Evolutionary conservation across 2,888 invertebrate species (phyloP), one percentile per base, ranked within the genome.

Genomic region (Drosophila barbarae): DNA sequence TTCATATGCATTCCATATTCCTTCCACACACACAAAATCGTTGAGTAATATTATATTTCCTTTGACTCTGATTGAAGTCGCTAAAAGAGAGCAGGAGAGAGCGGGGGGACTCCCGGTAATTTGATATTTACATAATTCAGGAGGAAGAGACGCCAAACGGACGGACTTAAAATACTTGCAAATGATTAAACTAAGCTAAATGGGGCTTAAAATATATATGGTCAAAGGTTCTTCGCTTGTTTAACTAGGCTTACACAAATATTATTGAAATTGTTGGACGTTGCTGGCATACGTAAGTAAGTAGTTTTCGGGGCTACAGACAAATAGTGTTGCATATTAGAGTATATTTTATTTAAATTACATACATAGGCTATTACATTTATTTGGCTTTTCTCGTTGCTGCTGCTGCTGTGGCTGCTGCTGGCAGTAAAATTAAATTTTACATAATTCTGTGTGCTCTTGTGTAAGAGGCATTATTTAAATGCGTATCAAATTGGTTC

Each of bases 401-500:
- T 61, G 50, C 61, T 42, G 46, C 38, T 47, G 39, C 42, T 44
- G 18, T 18, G 18, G 10, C 47, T 35, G 28, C 49, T 26, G 34
- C 30, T 51, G 63, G 38, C 72, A 68, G 83, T 84, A 84, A 79
- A 79, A 76, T 80, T 84, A 35, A 76, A 84, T 84, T 80, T 80
- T 76, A 80, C 85, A 84, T 79, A 64, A 74, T 77, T 47, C 52
- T 74, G 38, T 69, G 56, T 54, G 64, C 75, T 64, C 59, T 72
- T 57, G 54, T 56, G 67, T 60, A 55, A 63, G 76, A 50, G 70
- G 75, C 73, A 72, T 82, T 80, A 80, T 83, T 79, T 83, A 80
- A 79, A 85, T 84, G 80, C 77, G 76, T 84, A 82, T 84, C 79
- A 80, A 81, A 83, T 82, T 82, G 81, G 85, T 81, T 85, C 81